Evolutionary conservation across 2,888 invertebrate genomes (phyloP), one percentile per base, ranked within the genome.

Genomic region (Pandemis cinnamomeana): DNA sequence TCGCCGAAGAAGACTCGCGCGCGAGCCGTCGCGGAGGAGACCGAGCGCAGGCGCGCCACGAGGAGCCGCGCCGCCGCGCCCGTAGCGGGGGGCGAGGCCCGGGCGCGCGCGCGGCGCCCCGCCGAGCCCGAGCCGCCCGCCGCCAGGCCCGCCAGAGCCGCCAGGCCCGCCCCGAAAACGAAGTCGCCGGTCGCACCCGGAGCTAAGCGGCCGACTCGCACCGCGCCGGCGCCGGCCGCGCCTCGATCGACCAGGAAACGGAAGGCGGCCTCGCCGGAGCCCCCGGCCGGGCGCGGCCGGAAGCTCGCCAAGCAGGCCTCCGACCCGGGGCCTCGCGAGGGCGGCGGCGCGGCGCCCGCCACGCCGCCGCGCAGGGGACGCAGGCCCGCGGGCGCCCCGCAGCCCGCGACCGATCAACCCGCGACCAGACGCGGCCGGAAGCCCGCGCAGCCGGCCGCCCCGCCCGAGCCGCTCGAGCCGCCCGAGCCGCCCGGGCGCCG

Each of bases 1-100:
- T 79, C 82, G 6, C 81, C 81, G 7, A 81, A 77, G 70, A 80
- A 75, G 48, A 77, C 80, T 63, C 80, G 80, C 20, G 77, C 75
- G 63, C 53, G 7, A 5, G 46, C 46, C 46, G 44, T 10, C 7
- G 51, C 71, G 0, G 55, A 61, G 41, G 48, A 48, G 48, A 60
- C 27, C 58, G 7, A 53, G 55, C 46, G 20, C 3, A 36, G 58
- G 48, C 71, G 71, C 20, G 58, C 66, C 58, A 20, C 51, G 13
- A 48, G 71, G 41, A 53, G 44, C 13, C 62, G 70, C 15, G 36
- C 53, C 46, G 4, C 20, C 20, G 20, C 20, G 20, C 20, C 20
- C 20, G 20, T 1, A 4, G 27, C 1, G 27, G 27, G 27, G 27
- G 27, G 27, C 2, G 27, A 2, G 1, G 20, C 20, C 20, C 27